These are phyloP conservation scores for Polymixis flavicincta DNA, from an alignment of 2,888 invertebrate species.

Conservation along the genomic window DNA sequence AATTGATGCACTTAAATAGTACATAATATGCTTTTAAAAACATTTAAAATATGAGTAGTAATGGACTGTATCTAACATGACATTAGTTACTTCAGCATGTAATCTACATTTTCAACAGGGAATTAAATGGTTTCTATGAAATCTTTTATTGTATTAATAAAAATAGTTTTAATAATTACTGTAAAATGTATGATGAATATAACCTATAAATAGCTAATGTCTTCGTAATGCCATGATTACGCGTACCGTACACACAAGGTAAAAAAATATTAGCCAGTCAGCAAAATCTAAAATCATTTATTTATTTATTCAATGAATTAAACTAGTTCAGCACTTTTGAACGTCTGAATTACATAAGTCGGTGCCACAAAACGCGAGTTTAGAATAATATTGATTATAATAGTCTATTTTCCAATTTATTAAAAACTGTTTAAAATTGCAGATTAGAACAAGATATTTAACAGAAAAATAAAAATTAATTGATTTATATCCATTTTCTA, in stretches of 20 bases:
- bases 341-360: too few species aligned
- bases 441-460: too few species aligned
- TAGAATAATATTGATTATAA: not conserved
- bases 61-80: not conserved
- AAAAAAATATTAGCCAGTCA: not conserved
- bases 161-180: not conserved
- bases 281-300: too few species aligned
- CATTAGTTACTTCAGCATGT: not conserved
- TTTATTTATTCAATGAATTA: too few species aligned
- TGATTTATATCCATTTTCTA: too few species aligned
- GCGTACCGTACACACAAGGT: too few species aligned
- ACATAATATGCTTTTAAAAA: not conserved
- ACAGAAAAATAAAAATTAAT: too few species aligned
- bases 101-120: not conserved
- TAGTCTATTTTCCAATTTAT: too few species aligned
- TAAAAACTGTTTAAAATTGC: too few species aligned
- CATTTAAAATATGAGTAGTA: not conserved
- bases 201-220: not conserved
- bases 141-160: not conserved
- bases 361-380: too few species aligned
- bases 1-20: slow-evolving; percentile 21
- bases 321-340: too few species aligned
- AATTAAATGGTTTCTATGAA: not conserved
- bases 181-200: not conserved
- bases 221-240: not conserved